Conservation (phyloP, 2,888 invertebrate genomes). For the Bellardia pandia region DNA sequence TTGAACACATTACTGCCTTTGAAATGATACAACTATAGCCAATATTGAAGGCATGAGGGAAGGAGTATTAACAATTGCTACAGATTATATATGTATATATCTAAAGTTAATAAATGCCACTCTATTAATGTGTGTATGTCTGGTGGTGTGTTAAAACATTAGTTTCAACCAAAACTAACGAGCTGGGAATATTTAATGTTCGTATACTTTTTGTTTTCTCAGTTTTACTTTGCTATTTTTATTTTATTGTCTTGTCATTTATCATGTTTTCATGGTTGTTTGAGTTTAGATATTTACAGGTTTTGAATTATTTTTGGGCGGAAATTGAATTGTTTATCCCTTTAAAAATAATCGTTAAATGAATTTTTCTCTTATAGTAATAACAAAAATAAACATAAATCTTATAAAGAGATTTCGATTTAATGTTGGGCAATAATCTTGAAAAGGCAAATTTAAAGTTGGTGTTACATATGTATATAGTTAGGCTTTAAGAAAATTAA, state of each 20-base stretch:
- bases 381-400: neutral
- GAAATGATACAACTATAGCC: neutral
- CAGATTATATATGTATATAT: neutral
- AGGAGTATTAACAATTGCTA: slow-evolving; percentile 1
- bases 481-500: neutral
- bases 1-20: too few species aligned
- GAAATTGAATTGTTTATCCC: slow-evolving; percentile 2
- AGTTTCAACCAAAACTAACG: slow-evolving; percentile 32
- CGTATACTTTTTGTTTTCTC: slow-evolving; percentile 1
- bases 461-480: too few species aligned
- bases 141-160: slow-evolving; percentile 56
- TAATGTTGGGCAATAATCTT: neutral
- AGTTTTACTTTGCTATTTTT: slow-evolving; percentile 1
- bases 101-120: slow-evolving; percentile 57
- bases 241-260: slow-evolving; percentile 46
- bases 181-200: slow-evolving; percentile 5
- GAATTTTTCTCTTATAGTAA: neutral
- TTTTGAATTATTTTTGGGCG: slow-evolving; percentile 1
- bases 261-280: slow-evolving; percentile 27
- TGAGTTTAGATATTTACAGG: neutral
- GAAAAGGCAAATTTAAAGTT: neutral
- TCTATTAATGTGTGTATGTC: slow-evolving; percentile 59
- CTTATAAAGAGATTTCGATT: neutral
- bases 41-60: neutral
- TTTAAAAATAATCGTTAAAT: neutral